Conservation (phyloP, 2,113 vertebrate genomes). For the Gopherus flavomarginatus region DNA sequence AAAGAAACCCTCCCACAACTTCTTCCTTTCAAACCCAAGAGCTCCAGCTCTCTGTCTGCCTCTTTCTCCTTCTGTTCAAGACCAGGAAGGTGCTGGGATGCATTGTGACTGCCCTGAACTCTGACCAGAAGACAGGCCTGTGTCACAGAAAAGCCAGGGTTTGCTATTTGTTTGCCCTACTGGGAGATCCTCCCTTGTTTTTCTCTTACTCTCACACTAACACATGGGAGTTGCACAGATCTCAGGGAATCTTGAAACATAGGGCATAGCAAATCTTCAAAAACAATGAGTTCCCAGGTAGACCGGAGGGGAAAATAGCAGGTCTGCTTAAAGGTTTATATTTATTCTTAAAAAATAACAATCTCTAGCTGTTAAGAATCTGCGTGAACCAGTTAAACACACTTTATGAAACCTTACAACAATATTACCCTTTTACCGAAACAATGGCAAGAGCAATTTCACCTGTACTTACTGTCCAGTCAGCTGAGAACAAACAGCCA, state of each 20-base stretch:
- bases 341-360: conserved; percentile 10
- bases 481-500: conserved; percentile 64
- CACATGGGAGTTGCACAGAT: neutral
- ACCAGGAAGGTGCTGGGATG: neutral
- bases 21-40: conserved; percentile 39
- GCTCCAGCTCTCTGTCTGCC: conserved; percentile 31
- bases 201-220: neutral
- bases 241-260: neutral
- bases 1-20: neutral
- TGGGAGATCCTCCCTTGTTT: neutral
- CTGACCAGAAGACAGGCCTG: neutral
- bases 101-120: neutral
- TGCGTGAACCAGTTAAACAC: conserved; percentile 44
- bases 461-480: conserved; percentile 71
- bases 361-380: conserved; percentile 24
- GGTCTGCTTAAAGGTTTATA: conserved; percentile 12
- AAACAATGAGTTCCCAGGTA: conserved; percentile 34
- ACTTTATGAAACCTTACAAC: conserved; percentile 61
- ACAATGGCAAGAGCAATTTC: conserved; percentile 68
- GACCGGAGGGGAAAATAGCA: conserved; percentile 14
- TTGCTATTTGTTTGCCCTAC: neutral
- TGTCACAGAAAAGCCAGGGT: neutral
- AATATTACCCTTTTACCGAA: conserved; percentile 57
- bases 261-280: conserved; percentile 8
- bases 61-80: conserved; percentile 19